Base-by-base conservation (phyloP, 1,140 invertebrate genomes). In the Cydia amplana region DNA sequence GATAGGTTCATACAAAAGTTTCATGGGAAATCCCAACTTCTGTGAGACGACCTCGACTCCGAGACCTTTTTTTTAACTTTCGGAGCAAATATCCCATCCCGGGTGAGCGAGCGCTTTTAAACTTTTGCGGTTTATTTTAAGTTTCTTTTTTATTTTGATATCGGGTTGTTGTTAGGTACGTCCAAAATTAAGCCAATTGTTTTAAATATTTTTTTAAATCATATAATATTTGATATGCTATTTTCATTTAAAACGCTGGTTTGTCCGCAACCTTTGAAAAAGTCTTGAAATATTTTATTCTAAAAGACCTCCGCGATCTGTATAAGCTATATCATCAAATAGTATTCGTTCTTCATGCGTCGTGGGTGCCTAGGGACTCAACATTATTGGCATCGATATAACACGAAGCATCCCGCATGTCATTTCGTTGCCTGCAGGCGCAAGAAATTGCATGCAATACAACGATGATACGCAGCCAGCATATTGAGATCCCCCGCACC, bases 381-480 rank as follows among this genome's bases (percentile, higher is more conserved):
- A 79, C 78, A 86, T 87, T 85, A 87, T 87, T 83, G 85, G 80
- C 81, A 82, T 86, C 87, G 80, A 81, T 82, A 85, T 87, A 87
- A 85, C 80, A 83, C 79, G 81, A 79, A 77, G 78, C 81, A 81
- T 86, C 86, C 82, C 87, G 83, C 80, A 87, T 87, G 88, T 87
- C 84, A 88, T 88, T 86, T 87, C 80, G 81, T 78, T 84, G 86
- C 87, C 85, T 85, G 82, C 83, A 86, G 85, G 86, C 82, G 78
- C 84, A 88, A 88, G 88, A 87, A 87, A 88, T 90, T 87, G 86
- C 87, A 90, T 84, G 83, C 83, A 87, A 86, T 83, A 84, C 82
- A 85, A 80, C 83, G 83, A 84, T 76, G 77, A 80, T 74, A 85
- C 77, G 36, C 73, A 46, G 46, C 87, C 85, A 87, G 72, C 55